Evolutionary conservation across 2,113 vertebrate species (phyloP).

Genomic region (Sorex fumeus): DNA sequence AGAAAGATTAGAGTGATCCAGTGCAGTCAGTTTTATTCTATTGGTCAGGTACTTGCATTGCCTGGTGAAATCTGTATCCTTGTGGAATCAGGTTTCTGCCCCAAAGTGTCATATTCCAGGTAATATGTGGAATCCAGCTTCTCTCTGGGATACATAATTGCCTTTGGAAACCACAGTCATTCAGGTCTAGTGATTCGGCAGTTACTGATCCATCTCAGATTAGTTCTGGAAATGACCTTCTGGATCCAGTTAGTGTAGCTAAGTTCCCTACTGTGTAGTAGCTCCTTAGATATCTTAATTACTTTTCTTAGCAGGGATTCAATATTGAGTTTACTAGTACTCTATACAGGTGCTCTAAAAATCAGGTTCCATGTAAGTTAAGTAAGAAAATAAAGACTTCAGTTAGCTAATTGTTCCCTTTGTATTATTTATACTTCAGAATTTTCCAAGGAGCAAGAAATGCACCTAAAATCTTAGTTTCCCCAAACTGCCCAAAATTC

Average conservation of each 20-base stretch:
- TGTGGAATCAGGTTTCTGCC: background rate
- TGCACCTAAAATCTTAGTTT: background rate
- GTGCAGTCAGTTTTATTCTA: background rate
- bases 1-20: slow-evolving; percentile 32
- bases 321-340: background rate
- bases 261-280: background rate
- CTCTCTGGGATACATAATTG: background rate
- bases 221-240: background rate
- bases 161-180: background rate
- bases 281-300: background rate
- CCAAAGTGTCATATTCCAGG: background rate
- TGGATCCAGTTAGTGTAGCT: background rate
- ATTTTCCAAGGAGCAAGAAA: background rate
- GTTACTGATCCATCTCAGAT: background rate
- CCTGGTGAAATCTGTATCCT: background rate
- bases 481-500: background rate
- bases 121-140: background rate
- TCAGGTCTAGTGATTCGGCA: background rate
- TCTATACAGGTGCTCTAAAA: background rate
- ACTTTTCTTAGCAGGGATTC: background rate
- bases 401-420: background rate
- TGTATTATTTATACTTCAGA: slow-evolving; percentile 8
- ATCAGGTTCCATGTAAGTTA: slow-evolving; percentile 7
- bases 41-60: background rate
- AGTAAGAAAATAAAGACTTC: slow-evolving; percentile 25